Evolutionary conservation across 2,113 vertebrate genomes (phyloP), one percentile per base, ranked within the genome.

Genomic region (Aphyosemion australe): DNA sequence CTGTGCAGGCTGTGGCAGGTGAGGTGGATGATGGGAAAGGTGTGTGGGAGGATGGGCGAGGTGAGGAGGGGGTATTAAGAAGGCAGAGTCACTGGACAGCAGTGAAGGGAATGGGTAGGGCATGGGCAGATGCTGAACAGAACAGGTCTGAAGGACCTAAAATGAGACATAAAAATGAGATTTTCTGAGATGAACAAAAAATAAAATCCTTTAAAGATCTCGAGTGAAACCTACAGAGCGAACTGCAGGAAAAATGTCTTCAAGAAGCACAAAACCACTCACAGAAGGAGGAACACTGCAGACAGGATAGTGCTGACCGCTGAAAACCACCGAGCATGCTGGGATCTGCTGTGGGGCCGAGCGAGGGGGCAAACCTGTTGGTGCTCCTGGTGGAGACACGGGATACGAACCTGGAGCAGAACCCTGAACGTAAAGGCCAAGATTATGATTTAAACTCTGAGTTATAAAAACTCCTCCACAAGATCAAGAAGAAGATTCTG

Each of bases 251-350:
- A 26, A 26, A 4, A 26, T 26, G 26, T 26, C 26, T 4, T 26
- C 34, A 37, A 37, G 34, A 37, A 37, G 7, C 34, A 37, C 34
- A 37, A 37, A 32, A 10, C 7, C 8, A 88, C 96, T 95, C 88
- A 91, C 90, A 0, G 87, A 80, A 68, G 88, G 88, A 67, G 97
- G 95, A 77, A 97, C 95, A 46, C 94, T 98, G 91, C 97, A 98
- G 79, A 99, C 94, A 2, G 97, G 97, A 79, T 98, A 96, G 84
- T 97, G 95, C 83, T 99, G 97, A 56, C 96, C 95, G 71, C 95
- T 97, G 92, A 99, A 97, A 84, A 99, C 97, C 76, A 98, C 96
- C 6, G 97, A 98, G 90, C 97, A 98, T 12, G 95, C 95, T 56
- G 97, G 95, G 72, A 98, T 95, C 83, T 98, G 97, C 57, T 97